Evolutionary conservation across 1,140 invertebrate species (phyloP), one percentile per base, ranked within the genome.

Genomic region (Pantala flavescens): DNA sequence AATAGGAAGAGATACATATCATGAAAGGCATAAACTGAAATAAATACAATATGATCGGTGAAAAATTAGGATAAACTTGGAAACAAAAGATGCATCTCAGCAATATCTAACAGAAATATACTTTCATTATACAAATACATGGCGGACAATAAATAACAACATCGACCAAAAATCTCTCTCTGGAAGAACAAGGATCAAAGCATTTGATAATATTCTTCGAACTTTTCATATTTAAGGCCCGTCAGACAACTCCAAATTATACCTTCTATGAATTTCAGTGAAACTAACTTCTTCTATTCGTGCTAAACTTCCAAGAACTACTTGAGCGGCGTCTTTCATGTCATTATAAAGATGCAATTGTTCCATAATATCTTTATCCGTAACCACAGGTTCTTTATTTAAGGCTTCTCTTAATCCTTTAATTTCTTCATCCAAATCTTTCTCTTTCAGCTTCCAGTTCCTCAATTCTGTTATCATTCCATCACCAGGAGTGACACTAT

Each of bases 291-390:
- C 76, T 70, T 80, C 79, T 43, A 81, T 24, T 76, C 79, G 78
- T 78, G 84, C 84, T 75, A 85, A 77, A 78, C 80, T 77, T n/a
- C 84, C 84, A 24, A 85, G 77, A 9, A 85, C 78, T 73, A 81
- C 78, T 77, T 84, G 84, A 14, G 83, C 82, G 36, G 79, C 77
- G 79, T 85, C 84, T 76, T 85, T 85, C 16, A 84, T 80, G 24
- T 84, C 84, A 79, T 85, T 85, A 74, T 85, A 85, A 21, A 81
- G 78, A 78, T 85, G 84, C 21, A 85, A 78, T 76, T 83, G 82
- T 14, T 81, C 78, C 49, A 63, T 63, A 5, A 63, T 63, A 63
- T 63, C 49, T 21, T 63, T 63, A 63, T 63, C 49, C 3, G 49
- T 63, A 21, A 63, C 49, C 5, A 14, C 49, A 3, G 49, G 49